A percentile compares a stretch with the other conserved stretches of the same genome.
These are phyloP conservation scores for Seriola quinqueradiata DNA, from an alignment of 2,113 vertebrate genomes.

Conservation along the genomic window DNA sequence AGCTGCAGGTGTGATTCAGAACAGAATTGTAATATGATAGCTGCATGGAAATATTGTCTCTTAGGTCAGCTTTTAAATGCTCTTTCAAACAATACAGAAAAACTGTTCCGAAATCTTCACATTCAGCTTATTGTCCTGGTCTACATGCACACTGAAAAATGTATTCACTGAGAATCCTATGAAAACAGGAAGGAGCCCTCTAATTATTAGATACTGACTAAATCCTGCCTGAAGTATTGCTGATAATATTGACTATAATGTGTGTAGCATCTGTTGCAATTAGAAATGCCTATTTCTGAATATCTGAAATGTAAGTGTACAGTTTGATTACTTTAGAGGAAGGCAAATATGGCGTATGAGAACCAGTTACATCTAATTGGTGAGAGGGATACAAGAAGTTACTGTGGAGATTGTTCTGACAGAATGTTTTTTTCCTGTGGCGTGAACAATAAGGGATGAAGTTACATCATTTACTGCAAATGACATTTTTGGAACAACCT, in stretches of 20 bases:
- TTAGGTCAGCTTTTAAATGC: background rate
- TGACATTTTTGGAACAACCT: conserved; percentile 77
- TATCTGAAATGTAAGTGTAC: conserved; percentile 26
- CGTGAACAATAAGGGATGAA: conserved; percentile 66
- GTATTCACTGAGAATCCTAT: background rate
- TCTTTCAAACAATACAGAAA: conserved; percentile 5
- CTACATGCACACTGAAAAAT: background rate
- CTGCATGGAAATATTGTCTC: conserved; percentile 7
- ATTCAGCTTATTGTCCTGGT: background rate
- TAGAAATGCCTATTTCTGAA: conserved; percentile 30
- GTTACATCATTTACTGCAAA: conserved; percentile 74
- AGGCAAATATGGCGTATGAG: conserved; percentile 40
- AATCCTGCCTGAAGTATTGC: conserved; percentile 37
- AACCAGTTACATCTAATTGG: conserved; percentile 64
- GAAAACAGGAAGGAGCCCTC: conserved; percentile 2
- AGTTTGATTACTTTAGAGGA: conserved; percentile 43
- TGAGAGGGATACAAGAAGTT: conserved; percentile 56
- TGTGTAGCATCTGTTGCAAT: conserved; percentile 7
- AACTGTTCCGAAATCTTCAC: conserved; percentile 1
- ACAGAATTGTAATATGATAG: background rate
- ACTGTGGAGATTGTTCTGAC: conserved; percentile 75
- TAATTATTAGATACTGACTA: conserved; percentile 28
- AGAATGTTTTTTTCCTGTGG: conserved; percentile 47
- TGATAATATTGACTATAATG: conserved; percentile 16
- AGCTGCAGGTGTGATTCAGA: conserved; percentile 10